phyloP scores from a whole-genome alignment of 2,797 vertebrate genomes.

The Myripristis murdjan region DNA sequence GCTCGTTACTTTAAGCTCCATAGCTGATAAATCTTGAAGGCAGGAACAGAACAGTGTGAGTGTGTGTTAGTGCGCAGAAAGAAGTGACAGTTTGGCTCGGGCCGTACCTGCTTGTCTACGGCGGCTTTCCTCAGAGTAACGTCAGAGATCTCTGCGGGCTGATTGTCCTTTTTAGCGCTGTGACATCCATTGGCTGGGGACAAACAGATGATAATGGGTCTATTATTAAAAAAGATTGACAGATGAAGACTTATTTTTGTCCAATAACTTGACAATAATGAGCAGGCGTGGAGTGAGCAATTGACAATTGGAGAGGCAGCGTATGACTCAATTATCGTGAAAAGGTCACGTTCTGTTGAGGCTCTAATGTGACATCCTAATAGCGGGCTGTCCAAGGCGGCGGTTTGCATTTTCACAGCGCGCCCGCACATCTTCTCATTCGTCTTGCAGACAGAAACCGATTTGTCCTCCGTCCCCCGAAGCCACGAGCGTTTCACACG shows the following conservation, averaged over 20 bases:
- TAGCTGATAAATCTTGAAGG: no score
- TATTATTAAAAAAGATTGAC: not conserved
- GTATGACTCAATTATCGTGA: not conserved
- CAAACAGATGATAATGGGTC: slow-evolving; percentile 30
- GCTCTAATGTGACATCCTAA: slow-evolving; percentile 1
- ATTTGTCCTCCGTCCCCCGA: not conserved
- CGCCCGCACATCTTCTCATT: not conserved
- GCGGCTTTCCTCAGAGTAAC: slow-evolving; percentile 84
- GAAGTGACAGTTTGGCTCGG: not conserved
- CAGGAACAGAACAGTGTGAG: no score
- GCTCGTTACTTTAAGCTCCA: not conserved
- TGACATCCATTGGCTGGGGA: slow-evolving; percentile 88
- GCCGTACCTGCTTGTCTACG: slow-evolving; percentile 85
- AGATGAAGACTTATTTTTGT: not conserved
- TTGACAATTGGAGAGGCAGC: slow-evolving; percentile 1
- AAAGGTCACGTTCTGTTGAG: slow-evolving; percentile 18
- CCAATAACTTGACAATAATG: not conserved
- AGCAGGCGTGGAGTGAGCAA: not conserved
- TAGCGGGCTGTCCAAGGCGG: not conserved
- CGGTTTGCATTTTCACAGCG: not conserved
- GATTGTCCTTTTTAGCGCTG: slow-evolving; percentile 76
- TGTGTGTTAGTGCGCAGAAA: not conserved
- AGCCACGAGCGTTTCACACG: not conserved
- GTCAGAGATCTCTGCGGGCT: slow-evolving; percentile 78
- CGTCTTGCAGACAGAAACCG: not conserved